phyloP scores from a whole-genome alignment of 30 jellyfish, hydroid and myxozoan genomes.

The Aurelia sp. region DNA sequence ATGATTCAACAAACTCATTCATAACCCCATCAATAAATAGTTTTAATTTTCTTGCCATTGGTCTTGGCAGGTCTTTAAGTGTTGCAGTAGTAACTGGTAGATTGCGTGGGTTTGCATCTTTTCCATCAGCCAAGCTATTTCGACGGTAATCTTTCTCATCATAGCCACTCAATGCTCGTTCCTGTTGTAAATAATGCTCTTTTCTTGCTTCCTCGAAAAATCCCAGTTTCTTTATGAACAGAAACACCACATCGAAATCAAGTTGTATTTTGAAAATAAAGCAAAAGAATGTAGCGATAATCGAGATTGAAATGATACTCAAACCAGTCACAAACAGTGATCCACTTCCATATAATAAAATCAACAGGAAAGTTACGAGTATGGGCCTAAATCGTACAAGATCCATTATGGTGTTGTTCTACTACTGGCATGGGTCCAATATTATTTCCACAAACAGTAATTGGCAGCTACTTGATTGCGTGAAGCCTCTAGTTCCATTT shows the following conservation, averaged over 20 bases:
- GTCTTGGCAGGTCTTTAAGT: constrained; percentile 84
- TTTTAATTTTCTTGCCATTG: constrained; percentile 78
- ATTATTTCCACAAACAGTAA: no score
- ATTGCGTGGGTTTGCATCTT: not conserved
- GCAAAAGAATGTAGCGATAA: constrained; percentile 74
- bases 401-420: constrained; percentile 18
- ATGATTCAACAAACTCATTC: constrained; percentile 78
- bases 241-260: constrained; percentile 62
- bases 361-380: constrained; percentile 52
- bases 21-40: constrained; percentile 74
- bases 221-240: constrained; percentile 32
- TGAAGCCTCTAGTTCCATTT: no score
- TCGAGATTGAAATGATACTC: constrained; percentile 52
- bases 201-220: not conserved
- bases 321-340: constrained; percentile 46
- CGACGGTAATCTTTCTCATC: not conserved
- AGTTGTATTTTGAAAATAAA: constrained; percentile 73
- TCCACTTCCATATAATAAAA: constrained; percentile 59
- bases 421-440: no score
- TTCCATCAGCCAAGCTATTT: not conserved
- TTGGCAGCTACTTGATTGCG: no score
- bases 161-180: not conserved
- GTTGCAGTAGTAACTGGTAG: constrained; percentile 9
- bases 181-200: not conserved
- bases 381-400: constrained; percentile 49